phyloP scores from a whole-genome alignment of 2,113 vertebrate species.

The Scatophagus argus region DNA sequence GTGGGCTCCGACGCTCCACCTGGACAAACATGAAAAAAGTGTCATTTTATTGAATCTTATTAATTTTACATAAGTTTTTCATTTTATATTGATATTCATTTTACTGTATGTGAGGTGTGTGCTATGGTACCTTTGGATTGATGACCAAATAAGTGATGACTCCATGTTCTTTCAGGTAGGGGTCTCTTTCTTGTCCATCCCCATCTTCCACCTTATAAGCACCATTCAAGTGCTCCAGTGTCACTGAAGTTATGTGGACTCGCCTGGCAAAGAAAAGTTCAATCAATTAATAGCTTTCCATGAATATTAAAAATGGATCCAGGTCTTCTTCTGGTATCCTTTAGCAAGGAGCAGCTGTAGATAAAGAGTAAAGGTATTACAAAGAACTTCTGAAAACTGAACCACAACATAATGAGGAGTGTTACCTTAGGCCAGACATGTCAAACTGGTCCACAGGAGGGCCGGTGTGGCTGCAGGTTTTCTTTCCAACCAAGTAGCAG shows the following conservation, averaged over 20 bases:
- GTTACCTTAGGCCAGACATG: too few relatives aligned
- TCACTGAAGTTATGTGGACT: slow-evolving; percentile 97
- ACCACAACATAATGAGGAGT: too few relatives aligned
- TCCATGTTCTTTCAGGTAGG: slow-evolving; percentile 94
- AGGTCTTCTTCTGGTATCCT: not conserved
- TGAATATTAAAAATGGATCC: not conserved
- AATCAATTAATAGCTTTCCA: not conserved
- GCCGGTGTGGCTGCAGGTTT: too few relatives aligned
- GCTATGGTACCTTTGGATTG: slow-evolving; percentile 91
- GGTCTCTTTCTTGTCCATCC: slow-evolving; percentile 93
- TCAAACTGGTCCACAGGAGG: too few relatives aligned
- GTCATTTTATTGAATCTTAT: not conserved
- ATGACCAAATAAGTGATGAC: slow-evolving; percentile 96
- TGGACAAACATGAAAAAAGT: slow-evolving; percentile 55
- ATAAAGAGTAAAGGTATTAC: not conserved
- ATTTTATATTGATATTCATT: too few relatives aligned
- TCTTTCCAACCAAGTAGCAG: too few relatives aligned
- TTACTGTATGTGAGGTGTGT: not conserved
- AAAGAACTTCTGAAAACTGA: too few relatives aligned
- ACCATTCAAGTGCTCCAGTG: slow-evolving; percentile 93
- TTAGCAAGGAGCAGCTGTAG: not conserved
- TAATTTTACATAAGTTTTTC: not conserved
- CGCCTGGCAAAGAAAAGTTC: slow-evolving; percentile 81
- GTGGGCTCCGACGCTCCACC: slow-evolving; percentile 93
- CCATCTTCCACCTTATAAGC: slow-evolving; percentile 97